These are phyloP conservation scores for Punctoribates punctum DNA, from an alignment of 2,888 invertebrate genomes.

Conservation along the genomic window DNA sequence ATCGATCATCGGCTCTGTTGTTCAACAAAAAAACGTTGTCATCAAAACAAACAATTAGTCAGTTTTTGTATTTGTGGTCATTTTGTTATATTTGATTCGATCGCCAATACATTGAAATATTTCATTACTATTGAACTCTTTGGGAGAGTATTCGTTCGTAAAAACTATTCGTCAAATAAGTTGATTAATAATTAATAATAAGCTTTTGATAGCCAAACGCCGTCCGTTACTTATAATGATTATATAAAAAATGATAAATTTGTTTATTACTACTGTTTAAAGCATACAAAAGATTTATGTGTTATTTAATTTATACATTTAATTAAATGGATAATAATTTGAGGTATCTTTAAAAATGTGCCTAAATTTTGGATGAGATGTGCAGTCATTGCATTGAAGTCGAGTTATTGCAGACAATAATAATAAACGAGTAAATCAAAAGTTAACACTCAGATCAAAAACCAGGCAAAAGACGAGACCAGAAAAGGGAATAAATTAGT, in stretches of 20 bases:
- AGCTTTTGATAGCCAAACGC: constrained; percentile 15
- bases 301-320: constrained; percentile 3
- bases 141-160: not conserved
- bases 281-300: not conserved
- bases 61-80: constrained; percentile 33
- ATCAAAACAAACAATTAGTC: constrained; percentile 22
- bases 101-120: not conserved
- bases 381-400: not conserved
- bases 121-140: constrained; percentile 15
- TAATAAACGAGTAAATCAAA: too few relatives aligned
- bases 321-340: not conserved
- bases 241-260: not conserved
- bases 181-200: not conserved
- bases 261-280: constrained; percentile 6
- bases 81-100: constrained; percentile 28
- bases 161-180: not conserved
- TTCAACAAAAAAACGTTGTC: not conserved
- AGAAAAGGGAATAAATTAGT: too few relatives aligned
- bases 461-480: too few relatives aligned
- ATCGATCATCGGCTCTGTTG: constrained; percentile 2
- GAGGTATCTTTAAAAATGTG: constrained; percentile 8
- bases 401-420: not conserved
- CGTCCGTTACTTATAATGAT: not conserved
- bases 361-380: not conserved
- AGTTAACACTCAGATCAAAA: too few relatives aligned